phyloP scores from a whole-genome alignment of 2,113 vertebrate species.

The Paratilapia polleni region DNA sequence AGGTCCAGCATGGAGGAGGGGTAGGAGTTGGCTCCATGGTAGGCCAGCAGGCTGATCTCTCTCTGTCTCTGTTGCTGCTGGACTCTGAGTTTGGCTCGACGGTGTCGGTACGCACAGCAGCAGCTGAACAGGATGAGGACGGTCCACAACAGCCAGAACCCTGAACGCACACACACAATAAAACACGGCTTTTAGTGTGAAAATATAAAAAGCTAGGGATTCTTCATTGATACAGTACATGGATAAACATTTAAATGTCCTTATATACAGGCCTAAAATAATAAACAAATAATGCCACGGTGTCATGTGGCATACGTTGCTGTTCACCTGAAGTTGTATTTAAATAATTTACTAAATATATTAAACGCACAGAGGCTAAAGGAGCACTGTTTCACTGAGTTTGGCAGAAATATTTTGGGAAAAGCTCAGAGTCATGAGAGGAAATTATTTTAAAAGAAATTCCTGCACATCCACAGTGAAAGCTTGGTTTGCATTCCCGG shows the following conservation, averaged over 20 bases:
- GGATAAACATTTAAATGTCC: background rate
- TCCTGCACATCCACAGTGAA: background rate
- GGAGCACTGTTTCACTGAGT: background rate
- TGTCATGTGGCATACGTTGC: background rate
- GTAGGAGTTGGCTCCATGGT: conserved; percentile 89
- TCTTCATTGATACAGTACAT: background rate
- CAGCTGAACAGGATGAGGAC: conserved; percentile 95
- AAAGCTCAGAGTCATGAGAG: background rate
- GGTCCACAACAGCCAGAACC: conserved; percentile 98
- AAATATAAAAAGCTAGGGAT: background rate
- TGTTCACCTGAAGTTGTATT: background rate
- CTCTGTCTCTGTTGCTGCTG: conserved; percentile 95
- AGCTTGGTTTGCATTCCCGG: background rate
- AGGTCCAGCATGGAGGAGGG: conserved; percentile 88
- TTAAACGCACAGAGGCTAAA: background rate
- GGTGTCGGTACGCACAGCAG: conserved; percentile 94
- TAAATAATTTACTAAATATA: background rate
- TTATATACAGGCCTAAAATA: background rate
- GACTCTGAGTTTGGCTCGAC: conserved; percentile 89
- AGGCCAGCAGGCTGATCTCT: conserved; percentile 95
- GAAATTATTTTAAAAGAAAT: background rate
- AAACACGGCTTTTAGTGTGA: background rate
- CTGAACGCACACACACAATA: conserved; percentile 67
- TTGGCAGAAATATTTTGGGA: background rate
- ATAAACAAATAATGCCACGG: background rate